These are phyloP conservation scores for Fringilla coelebs DNA, from an alignment of 2,797 vertebrate species.

Conservation along the genomic window DNA sequence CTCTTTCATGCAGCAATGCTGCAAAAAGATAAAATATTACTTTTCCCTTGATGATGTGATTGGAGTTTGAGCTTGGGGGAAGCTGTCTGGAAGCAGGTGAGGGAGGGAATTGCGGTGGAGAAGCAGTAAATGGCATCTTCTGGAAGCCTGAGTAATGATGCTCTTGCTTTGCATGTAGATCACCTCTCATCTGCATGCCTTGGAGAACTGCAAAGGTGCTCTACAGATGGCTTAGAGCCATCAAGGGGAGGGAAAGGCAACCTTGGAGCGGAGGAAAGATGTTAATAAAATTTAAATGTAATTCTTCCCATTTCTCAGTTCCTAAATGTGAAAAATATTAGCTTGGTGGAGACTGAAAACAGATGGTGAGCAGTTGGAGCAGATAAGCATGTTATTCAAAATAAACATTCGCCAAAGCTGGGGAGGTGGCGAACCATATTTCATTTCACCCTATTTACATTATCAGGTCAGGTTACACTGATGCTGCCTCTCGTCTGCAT, in stretches of 20 bases:
- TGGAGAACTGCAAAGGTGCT: conserved; percentile 29
- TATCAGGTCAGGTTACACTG: conserved; percentile 67
- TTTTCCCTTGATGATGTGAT: neutral
- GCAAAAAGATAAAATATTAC: neutral
- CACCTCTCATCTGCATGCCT: conserved; percentile 18
- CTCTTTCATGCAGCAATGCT: neutral
- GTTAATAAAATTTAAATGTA: conserved; percentile 70
- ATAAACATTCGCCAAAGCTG: conserved; percentile 81
- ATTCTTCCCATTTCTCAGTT: conserved; percentile 68
- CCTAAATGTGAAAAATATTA: conserved; percentile 76
- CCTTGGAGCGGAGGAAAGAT: conserved; percentile 42
- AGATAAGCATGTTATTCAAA: conserved; percentile 82
- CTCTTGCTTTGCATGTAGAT: conserved; percentile 34
- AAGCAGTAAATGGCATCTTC: neutral
- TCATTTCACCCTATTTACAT: conserved; percentile 73
- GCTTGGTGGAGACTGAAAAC: conserved; percentile 79
- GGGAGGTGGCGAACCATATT: conserved; percentile 71
- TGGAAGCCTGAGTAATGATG: neutral
- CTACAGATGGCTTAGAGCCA: conserved; percentile 46
- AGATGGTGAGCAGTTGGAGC: conserved; percentile 86
- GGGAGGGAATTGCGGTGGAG: neutral
- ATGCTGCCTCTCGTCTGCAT: conserved; percentile 68
- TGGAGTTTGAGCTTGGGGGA: neutral
- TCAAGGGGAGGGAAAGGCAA: conserved; percentile 31
- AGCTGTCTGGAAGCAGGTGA: neutral